Percentiles rank a stretch among this genome's conserved stretches.
Conservation (phyloP, 2,797 vertebrate genomes). For the Brachyrhaphis roseni region DNA sequence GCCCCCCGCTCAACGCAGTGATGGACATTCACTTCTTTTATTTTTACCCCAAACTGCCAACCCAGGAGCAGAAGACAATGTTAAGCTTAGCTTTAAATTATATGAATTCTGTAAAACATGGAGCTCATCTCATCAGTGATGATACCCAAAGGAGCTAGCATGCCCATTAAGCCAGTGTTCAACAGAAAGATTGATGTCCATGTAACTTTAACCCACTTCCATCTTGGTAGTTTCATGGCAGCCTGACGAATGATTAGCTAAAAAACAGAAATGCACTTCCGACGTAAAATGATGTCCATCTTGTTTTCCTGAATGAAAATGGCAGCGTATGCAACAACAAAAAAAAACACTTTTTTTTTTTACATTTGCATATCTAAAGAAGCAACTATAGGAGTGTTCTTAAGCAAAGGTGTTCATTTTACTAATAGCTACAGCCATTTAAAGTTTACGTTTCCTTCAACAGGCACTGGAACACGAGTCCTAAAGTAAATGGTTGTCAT, state of each 20-base stretch:
- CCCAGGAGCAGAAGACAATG: slow-evolving; percentile 31
- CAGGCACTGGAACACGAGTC: neutral
- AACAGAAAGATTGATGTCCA: slow-evolving; percentile 49
- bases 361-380: neutral
- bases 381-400: neutral
- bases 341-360: neutral
- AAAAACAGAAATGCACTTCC: slow-evolving; percentile 8
- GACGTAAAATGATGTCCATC: slow-evolving; percentile 1
- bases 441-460: neutral
- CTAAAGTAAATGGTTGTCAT: neutral
- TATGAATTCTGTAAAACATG: slow-evolving; percentile 22
- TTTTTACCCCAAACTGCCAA: slow-evolving; percentile 3
- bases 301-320: neutral
- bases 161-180: slow-evolving; percentile 43
- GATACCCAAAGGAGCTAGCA: slow-evolving; percentile 25
- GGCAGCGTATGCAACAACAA: neutral
- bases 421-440: neutral
- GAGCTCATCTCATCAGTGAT: slow-evolving; percentile 32
- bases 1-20: slow-evolving; percentile 30
- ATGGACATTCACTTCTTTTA: slow-evolving; percentile 32
- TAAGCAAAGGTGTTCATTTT: neutral
- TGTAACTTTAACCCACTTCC: slow-evolving; percentile 55
- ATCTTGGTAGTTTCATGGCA: slow-evolving; percentile 39
- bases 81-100: slow-evolving; percentile 29
- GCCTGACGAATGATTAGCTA: slow-evolving; percentile 29